Conservation (phyloP, 2,888 invertebrate species). For the Plebejus anna region DNA sequence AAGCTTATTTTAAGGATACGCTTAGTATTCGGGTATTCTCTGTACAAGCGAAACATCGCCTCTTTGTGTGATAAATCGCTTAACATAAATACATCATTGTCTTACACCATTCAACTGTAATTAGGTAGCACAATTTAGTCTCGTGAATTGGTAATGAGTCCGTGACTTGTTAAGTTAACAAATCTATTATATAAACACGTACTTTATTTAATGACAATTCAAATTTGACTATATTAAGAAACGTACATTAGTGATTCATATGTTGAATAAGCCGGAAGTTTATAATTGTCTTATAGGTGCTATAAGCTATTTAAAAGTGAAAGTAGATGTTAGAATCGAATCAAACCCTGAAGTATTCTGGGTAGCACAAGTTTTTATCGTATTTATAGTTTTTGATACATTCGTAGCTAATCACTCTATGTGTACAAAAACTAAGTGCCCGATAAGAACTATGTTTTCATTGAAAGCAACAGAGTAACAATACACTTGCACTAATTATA, state of each 20-base stretch:
- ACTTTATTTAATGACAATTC: slow-evolving; percentile 15
- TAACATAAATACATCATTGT: slow-evolving; percentile 78
- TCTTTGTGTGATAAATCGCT: slow-evolving; percentile 75
- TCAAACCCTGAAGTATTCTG: no score
- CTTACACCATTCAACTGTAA: slow-evolving; percentile 69
- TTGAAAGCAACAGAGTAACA: neutral
- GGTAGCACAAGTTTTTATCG: no score
- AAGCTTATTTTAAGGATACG: slow-evolving; percentile 64
- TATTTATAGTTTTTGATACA: no score
- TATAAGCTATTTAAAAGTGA: no score
- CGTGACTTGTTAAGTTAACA: slow-evolving; percentile 31
- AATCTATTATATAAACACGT: slow-evolving; percentile 15
- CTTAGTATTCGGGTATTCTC: slow-evolving; percentile 45
- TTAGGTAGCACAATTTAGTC: slow-evolving; percentile 78
- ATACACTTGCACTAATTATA: slow-evolving; percentile 25
- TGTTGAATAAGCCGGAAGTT: neutral
- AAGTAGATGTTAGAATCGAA: no score
- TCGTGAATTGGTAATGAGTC: slow-evolving; percentile 73
- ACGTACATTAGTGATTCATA: neutral
- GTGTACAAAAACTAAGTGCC: neutral
- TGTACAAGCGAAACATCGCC: slow-evolving; percentile 65
- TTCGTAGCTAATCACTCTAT: no score
- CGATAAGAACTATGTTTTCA: neutral
- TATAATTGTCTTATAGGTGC: no score
- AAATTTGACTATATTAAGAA: neutral